Evolutionary conservation across 2,888 invertebrate genomes (phyloP).

Genomic region (Sarcophaga subvicina): DNA sequence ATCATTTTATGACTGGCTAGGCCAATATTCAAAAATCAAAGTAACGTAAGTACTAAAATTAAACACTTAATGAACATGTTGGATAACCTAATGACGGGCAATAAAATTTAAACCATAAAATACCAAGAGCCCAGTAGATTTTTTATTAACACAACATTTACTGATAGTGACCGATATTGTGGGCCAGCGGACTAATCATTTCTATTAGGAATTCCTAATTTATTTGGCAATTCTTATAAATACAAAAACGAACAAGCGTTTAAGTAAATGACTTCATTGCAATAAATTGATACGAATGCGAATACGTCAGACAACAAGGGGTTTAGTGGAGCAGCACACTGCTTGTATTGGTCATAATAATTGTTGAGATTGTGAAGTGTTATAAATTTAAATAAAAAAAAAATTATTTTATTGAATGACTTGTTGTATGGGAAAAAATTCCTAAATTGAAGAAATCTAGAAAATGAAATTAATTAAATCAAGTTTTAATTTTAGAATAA

Average conservation of each 20-base stretch:
- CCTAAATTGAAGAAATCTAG: not conserved
- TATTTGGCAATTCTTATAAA: not conserved
- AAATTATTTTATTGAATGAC: not conserved
- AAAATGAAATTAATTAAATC: conserved; percentile 28
- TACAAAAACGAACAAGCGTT: not conserved
- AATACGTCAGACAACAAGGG: not conserved
- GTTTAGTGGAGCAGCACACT: not conserved
- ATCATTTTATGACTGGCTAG: no score
- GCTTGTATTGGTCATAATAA: not conserved
- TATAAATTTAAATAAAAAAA: not conserved
- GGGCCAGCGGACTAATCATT: not conserved
- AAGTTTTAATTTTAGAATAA: conserved; percentile 36
- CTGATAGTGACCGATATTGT: not conserved
- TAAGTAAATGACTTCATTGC: not conserved
- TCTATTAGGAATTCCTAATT: not conserved
- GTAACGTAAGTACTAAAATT: no score
- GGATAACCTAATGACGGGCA: no score
- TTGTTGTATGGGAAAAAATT: not conserved
- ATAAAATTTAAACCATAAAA: no score
- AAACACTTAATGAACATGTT: no score
- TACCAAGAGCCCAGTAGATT: not conserved
- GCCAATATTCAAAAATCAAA: no score
- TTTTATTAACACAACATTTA: not conserved
- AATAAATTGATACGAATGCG: not conserved
- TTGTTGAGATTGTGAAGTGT: not conserved